Evolutionary conservation across 2,888 invertebrate genomes (phyloP).

Genomic region (Noctua janthina): DNA sequence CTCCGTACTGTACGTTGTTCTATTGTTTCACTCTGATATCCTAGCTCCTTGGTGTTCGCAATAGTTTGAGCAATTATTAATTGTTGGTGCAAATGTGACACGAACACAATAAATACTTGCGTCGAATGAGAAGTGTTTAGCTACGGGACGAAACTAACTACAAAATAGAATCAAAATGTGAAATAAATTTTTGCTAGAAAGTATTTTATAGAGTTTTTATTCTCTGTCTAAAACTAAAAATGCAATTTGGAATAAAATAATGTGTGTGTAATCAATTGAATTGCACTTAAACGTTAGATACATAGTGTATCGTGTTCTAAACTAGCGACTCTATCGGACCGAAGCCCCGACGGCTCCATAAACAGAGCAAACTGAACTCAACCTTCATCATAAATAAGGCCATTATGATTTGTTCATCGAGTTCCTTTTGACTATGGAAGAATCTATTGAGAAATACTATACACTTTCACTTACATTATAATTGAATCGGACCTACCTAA

Average conservation of each 20-base stretch:
- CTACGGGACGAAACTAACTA: constrained; percentile 71
- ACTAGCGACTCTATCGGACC: constrained; percentile 84
- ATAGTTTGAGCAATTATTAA: constrained; percentile 74
- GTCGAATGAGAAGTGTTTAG: constrained; percentile 66
- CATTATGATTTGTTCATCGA: constrained; percentile 78
- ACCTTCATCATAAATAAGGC: constrained; percentile 83
- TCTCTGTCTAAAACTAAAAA: constrained; percentile 74
- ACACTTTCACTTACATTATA: constrained; percentile 88
- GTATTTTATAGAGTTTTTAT: constrained; percentile 66
- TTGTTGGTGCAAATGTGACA: constrained; percentile 66
- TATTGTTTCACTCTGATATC: constrained; percentile 54
- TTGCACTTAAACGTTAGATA: constrained; percentile 77
- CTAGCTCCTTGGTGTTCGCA: constrained; percentile 67
- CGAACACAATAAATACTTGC: constrained; percentile 56
- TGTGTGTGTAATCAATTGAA: constrained; percentile 71
- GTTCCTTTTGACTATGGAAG: constrained; percentile 79
- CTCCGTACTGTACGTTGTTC: constrained; percentile 63
- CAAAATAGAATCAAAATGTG: constrained; percentile 70
- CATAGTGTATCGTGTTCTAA: constrained; percentile 76
- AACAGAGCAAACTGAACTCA: constrained; percentile 69
- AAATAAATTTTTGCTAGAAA: constrained; percentile 68
- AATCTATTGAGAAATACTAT: constrained; percentile 86
- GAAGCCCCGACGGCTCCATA: constrained; percentile 62
- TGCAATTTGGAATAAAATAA: constrained; percentile 75
- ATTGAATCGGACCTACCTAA: constrained; percentile 89